These are phyloP conservation scores for Glossosoma conforme DNA, from an alignment of 1,140 invertebrate species.

Conservation along the genomic window DNA sequence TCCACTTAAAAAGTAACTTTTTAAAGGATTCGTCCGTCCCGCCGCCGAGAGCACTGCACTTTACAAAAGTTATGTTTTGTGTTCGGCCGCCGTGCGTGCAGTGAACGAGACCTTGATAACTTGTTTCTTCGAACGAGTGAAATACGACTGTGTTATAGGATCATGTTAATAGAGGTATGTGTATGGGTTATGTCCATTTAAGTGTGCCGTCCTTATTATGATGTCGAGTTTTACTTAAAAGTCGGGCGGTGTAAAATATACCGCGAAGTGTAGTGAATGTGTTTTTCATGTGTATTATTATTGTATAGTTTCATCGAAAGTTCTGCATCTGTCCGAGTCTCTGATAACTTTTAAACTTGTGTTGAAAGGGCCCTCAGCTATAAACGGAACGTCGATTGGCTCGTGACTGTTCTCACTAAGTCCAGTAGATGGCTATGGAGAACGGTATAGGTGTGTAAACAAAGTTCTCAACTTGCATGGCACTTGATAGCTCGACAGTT, in stretches of 20 bases:
- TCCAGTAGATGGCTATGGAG: constrained; percentile 23
- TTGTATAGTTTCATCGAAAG: constrained; percentile 14
- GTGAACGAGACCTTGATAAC: constrained; percentile 51
- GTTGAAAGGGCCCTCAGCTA: constrained; percentile 21
- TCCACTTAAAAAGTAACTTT: constrained; percentile 4
- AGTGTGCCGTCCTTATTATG: constrained; percentile 13
- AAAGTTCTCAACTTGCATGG: constrained; percentile 25
- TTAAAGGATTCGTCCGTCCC: not conserved
- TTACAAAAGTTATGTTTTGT: constrained; percentile 42
- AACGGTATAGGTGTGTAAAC: constrained; percentile 28
- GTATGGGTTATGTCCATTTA: constrained; percentile 26
- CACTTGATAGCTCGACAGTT: constrained; percentile 12
- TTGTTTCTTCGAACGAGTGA: constrained; percentile 48
- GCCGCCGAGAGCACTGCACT: not conserved
- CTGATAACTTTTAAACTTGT: constrained; percentile 22
- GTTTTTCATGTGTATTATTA: constrained; percentile 7
- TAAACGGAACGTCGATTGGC: constrained; percentile 23
- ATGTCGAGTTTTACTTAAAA: constrained; percentile 6
- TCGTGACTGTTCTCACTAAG: constrained; percentile 17
- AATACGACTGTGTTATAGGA: constrained; percentile 49
- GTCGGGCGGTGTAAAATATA: not conserved
- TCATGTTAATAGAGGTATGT: constrained; percentile 48
- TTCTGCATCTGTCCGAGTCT: not conserved
- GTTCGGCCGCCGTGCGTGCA: constrained; percentile 43
- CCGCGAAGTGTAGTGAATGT: constrained; percentile 10